Conservation (phyloP, 2,888 invertebrate species). For the Torymus tubicola region DNA sequence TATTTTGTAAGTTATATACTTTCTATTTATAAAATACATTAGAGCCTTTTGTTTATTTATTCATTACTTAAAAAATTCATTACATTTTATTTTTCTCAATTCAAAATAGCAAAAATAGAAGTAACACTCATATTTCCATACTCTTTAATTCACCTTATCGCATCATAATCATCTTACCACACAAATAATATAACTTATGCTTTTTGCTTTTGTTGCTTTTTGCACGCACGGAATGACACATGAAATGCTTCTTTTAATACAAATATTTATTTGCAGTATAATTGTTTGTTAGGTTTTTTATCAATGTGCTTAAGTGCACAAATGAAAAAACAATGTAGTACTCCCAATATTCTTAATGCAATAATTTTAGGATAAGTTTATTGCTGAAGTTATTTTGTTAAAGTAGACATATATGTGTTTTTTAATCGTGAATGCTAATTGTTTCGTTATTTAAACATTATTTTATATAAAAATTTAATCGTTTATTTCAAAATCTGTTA, state of each 20-base stretch:
- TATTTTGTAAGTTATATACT: slow-evolving; percentile 10
- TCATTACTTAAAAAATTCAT: neutral
- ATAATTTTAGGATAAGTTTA: slow-evolving; percentile 31
- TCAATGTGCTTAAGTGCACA: slow-evolving; percentile 9
- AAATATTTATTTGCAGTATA: slow-evolving; percentile 6
- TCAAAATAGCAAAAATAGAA: slow-evolving; percentile 2
- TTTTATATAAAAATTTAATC: neutral
- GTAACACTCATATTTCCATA: slow-evolving; percentile 30
- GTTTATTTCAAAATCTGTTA: slow-evolving; percentile 20
- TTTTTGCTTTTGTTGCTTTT: slow-evolving; percentile 50
- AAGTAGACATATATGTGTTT: slow-evolving; percentile 28
- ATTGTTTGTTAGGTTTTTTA: neutral
- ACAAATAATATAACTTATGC: neutral
- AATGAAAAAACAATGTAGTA: slow-evolving; percentile 15
- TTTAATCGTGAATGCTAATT: slow-evolving; percentile 29
- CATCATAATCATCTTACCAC: slow-evolving; percentile 23
- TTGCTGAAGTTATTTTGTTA: slow-evolving; percentile 33
- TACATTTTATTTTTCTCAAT: slow-evolving; percentile 1
- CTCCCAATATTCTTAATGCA: slow-evolving; percentile 19
- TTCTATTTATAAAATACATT: neutral
- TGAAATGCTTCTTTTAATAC: slow-evolving; percentile 26
- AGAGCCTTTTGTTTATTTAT: neutral
- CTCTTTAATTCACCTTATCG: slow-evolving; percentile 22
- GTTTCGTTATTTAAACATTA: slow-evolving; percentile 42
- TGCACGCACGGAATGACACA: slow-evolving; percentile 50